A percentile compares a stretch with the other conserved stretches of the same genome.
Evolutionary conservation across 2,888 invertebrate species (phyloP).

Genomic region (Philereme vetulata): DNA sequence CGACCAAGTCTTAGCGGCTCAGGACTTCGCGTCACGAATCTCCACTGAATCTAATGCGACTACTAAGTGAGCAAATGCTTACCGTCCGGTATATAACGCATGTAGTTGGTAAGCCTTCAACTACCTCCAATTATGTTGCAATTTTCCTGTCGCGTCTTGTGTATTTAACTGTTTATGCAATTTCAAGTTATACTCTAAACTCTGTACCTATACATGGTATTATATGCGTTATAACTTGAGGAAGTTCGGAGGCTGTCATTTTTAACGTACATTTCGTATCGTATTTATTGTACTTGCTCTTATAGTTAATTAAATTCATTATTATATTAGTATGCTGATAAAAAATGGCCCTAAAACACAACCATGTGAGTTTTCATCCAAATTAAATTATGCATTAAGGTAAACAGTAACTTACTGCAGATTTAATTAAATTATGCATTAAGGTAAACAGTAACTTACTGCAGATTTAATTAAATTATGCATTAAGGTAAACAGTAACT

Average conservation of each 20-base stretch:
- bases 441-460: too few species aligned
- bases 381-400: too few species aligned
- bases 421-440: too few species aligned
- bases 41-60: conserved; percentile 32
- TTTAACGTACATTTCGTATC: not conserved
- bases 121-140: conserved; percentile 16
- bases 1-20: conserved; percentile 39
- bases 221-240: conserved; percentile 10
- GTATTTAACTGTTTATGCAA: not conserved
- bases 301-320: not conserved
- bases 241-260: conserved; percentile 4
- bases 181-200: not conserved
- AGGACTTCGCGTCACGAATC: conserved; percentile 2
- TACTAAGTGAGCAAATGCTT: conserved; percentile 41
- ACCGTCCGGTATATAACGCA: conserved; percentile 17
- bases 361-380: not conserved
- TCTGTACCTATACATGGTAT: not conserved
- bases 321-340: not conserved
- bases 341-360: not conserved
- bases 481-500: not conserved
- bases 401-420: too few species aligned
- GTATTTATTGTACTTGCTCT: not conserved
- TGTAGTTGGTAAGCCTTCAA: conserved; percentile 18
- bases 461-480: too few species aligned
- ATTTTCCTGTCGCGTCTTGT: conserved; percentile 2